These are phyloP conservation scores for Seira musarum DNA, from an alignment of 2,888 invertebrate genomes.

Conservation along the genomic window DNA sequence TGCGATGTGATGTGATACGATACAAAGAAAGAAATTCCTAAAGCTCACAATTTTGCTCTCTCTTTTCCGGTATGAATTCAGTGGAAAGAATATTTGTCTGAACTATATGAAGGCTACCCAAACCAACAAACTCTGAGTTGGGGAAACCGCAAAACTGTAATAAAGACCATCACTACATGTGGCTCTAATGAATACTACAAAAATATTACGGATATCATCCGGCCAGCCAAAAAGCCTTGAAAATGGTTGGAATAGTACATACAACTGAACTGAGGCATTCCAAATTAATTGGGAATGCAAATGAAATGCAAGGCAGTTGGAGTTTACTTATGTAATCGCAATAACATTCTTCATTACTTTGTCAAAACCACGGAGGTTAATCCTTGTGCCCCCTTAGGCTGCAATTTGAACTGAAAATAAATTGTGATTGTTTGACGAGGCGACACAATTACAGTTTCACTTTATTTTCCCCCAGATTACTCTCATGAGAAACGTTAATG, in stretches of 20 bases:
- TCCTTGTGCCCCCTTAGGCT: not conserved
- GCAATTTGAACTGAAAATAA: not conserved
- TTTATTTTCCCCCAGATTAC: conserved; percentile 1
- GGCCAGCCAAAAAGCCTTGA: not conserved
- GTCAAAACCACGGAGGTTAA: too few species aligned
- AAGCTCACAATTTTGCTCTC: not conserved
- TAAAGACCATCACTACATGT: too few species aligned
- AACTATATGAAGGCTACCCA: not conserved
- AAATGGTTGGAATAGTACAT: not conserved
- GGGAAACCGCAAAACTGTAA: conserved; percentile 11
- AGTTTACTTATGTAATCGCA: not conserved
- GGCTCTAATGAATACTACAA: not conserved
- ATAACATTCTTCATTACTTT: too few species aligned
- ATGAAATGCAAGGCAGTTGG: not conserved
- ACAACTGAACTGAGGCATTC: not conserved
- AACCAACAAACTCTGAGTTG: too few species aligned
- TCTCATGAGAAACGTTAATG: not conserved
- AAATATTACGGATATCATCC: not conserved
- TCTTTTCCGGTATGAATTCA: not conserved
- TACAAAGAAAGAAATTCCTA: not conserved
- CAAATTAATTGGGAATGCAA: not conserved
- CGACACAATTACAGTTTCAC: too few species aligned
- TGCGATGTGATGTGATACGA: too few species aligned
- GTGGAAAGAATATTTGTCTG: too few species aligned
- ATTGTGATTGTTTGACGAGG: too few species aligned